Conservation (phyloP, 2,888 invertebrate species). For the Caenorhabditis parvicauda region DNA sequence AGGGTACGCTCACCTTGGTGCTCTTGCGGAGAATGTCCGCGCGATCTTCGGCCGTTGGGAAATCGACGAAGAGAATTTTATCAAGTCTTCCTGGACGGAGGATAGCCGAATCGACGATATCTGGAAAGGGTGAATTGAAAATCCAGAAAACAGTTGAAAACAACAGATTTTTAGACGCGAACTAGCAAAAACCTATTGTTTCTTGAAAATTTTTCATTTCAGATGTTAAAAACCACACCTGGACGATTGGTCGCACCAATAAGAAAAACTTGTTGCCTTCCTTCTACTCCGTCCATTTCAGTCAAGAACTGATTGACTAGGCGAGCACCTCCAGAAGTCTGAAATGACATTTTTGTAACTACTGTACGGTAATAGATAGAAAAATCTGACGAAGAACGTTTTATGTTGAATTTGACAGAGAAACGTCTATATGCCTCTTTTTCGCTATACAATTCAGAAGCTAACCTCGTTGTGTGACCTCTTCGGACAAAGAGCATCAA, state of each 20-base stretch:
- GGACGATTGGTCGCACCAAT: slow-evolving; percentile 95
- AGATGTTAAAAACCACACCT: slow-evolving; percentile 7
- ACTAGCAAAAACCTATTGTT: too few species aligned
- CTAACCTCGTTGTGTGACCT: slow-evolving; percentile 73
- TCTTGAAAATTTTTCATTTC: too few species aligned
- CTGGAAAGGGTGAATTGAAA: slow-evolving; percentile 49
- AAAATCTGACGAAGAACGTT: too few species aligned
- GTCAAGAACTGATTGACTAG: slow-evolving; percentile 95
- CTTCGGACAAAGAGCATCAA: slow-evolving; percentile 90
- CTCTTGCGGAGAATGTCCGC: slow-evolving; percentile 76
- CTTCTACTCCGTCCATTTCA: slow-evolving; percentile 96
- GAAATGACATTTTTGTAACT: slow-evolving; percentile 3
- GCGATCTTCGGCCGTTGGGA: slow-evolving; percentile 79
- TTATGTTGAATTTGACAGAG: not conserved
- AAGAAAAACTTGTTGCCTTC: slow-evolving; percentile 85
- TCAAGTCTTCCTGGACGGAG: slow-evolving; percentile 85
- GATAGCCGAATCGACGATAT: slow-evolving; percentile 93
- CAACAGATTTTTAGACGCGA: too few species aligned
- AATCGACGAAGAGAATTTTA: slow-evolving; percentile 83
- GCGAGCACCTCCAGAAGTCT: slow-evolving; percentile 68
- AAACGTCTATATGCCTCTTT: too few species aligned
- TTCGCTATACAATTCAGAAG: not conserved
- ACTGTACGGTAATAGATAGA: not conserved
- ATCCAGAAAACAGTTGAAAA: not conserved
- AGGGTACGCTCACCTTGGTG: slow-evolving; percentile 53